A percentile compares a stretch with the other conserved stretches of the same genome.
phyloP scores from a whole-genome alignment of 2,113 vertebrate species.

The Plecotus auritus region DNA sequence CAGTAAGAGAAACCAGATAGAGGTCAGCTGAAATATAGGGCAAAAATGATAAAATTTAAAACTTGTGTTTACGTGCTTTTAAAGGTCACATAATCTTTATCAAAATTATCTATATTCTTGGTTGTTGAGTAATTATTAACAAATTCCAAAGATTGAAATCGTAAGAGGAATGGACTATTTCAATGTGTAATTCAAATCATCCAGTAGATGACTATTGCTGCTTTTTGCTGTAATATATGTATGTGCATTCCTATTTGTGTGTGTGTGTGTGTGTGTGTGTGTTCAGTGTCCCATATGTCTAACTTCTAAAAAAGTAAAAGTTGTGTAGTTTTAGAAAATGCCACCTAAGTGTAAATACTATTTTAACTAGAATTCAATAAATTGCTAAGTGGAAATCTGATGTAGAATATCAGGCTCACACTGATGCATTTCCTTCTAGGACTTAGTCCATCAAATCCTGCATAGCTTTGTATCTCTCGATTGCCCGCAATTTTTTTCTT shows the following conservation, averaged over 20 bases:
- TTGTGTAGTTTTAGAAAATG: not conserved
- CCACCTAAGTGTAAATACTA: not conserved
- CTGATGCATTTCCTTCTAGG: not conserved
- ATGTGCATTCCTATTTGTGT: not conserved
- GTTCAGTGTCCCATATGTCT: not conserved
- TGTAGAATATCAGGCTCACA: not conserved
- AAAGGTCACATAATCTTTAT: not conserved
- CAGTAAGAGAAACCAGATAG: not conserved
- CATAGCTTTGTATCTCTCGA: not conserved
- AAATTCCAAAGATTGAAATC: not conserved
- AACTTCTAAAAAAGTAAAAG: not conserved
- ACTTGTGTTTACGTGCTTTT: not conserved
- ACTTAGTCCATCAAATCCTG: not conserved
- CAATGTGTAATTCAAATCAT: not conserved
- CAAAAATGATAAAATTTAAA: not conserved
- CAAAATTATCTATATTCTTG: not conserved
- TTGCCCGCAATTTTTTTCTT: not conserved
- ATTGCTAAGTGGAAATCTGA: not conserved
- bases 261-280: not conserved
- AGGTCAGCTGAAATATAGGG: not conserved
- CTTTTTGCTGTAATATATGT: not conserved
- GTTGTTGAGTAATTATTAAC: not conserved
- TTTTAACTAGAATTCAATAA: not conserved
- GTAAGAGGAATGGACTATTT: not conserved
- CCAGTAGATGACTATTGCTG: too few species aligned